A percentile compares a stretch with the other conserved stretches of the same genome.
Evolutionary conservation across 2,113 vertebrate genomes (phyloP).

Genomic region (Tauraco erythrolophus): DNA sequence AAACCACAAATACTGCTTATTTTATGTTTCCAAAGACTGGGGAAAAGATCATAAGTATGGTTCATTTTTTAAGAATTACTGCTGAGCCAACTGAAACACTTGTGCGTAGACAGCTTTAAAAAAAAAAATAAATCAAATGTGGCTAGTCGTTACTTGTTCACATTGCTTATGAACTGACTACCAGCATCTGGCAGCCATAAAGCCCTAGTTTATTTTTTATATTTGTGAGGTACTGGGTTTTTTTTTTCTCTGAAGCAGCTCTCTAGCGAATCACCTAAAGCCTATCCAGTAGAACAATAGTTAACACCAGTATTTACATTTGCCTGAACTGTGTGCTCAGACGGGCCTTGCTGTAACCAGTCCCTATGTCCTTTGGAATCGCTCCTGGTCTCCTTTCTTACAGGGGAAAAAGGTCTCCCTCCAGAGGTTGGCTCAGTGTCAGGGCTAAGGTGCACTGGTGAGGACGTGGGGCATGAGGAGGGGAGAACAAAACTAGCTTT

Average conservation of each 20-base stretch:
- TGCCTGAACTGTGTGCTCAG: neutral
- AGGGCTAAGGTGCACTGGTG: slow-evolving; percentile 73
- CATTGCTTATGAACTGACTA: slow-evolving; percentile 56
- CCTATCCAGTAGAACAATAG: slow-evolving; percentile 52
- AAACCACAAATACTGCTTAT: neutral
- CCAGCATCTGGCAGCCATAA: slow-evolving; percentile 53
- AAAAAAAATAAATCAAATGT: neutral
- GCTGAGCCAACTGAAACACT: neutral
- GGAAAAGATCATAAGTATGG: neutral
- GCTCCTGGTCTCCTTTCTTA: slow-evolving; percentile 26
- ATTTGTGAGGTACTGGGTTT: slow-evolving; percentile 78
- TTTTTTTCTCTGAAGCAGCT: slow-evolving; percentile 68
- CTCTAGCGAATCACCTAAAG: slow-evolving; percentile 63
- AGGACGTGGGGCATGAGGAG: neutral
- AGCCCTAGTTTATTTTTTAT: slow-evolving; percentile 53
- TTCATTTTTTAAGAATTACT: neutral
- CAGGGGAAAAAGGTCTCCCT: slow-evolving; percentile 10
- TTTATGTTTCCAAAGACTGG: neutral
- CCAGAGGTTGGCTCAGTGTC: slow-evolving; percentile 77
- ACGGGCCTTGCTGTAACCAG: slow-evolving; percentile 13
- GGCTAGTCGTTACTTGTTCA: slow-evolving; percentile 56
- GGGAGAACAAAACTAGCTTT: neutral
- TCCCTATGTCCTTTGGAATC: slow-evolving; percentile 50
- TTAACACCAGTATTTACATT: slow-evolving; percentile 34
- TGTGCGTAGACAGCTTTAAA: slow-evolving; percentile 55